A percentile compares a stretch with the other conserved stretches of the same genome.
Conservation (phyloP, 2,888 invertebrate species). For the Ptychoptera albimana region DNA sequence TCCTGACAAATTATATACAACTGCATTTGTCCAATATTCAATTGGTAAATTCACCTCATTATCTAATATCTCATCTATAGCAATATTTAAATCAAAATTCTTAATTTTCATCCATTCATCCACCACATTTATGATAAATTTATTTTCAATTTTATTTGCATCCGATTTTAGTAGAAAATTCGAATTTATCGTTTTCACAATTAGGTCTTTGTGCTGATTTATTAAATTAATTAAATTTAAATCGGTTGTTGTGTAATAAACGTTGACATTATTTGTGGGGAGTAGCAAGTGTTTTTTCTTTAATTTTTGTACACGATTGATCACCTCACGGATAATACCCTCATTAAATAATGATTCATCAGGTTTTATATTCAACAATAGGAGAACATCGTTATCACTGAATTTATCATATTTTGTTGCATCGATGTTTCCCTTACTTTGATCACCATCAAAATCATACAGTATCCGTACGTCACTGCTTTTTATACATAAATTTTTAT, state of each 20-base stretch:
- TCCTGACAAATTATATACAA: too few species aligned
- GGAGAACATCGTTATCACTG: slow-evolving; percentile 76
- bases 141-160: slow-evolving; percentile 17
- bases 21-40: too few species aligned
- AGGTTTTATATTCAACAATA: slow-evolving; percentile 76
- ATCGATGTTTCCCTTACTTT: not conserved
- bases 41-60: too few species aligned
- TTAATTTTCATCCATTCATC: not conserved
- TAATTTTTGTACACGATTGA: slow-evolving; percentile 90
- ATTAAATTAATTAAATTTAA: slow-evolving; percentile 41
- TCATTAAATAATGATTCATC: slow-evolving; percentile 86
- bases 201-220: slow-evolving; percentile 59
- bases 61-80: slow-evolving; percentile 22
- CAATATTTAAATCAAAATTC: slow-evolving; percentile 5
- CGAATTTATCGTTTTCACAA: slow-evolving; percentile 68
- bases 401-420: slow-evolving; percentile 72
- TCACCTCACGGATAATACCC: slow-evolving; percentile 87
- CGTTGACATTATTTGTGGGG: slow-evolving; percentile 77
- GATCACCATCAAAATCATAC: too few species aligned
- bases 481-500: too few species aligned
- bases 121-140: slow-evolving; percentile 23
- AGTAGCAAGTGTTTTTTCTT: slow-evolving; percentile 87
- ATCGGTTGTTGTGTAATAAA: slow-evolving; percentile 54
- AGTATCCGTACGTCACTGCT: too few species aligned
- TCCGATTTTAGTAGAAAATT: slow-evolving; percentile 40